Conservation (phyloP, 2,113 vertebrate species). For the Symphodus melops region DNA sequence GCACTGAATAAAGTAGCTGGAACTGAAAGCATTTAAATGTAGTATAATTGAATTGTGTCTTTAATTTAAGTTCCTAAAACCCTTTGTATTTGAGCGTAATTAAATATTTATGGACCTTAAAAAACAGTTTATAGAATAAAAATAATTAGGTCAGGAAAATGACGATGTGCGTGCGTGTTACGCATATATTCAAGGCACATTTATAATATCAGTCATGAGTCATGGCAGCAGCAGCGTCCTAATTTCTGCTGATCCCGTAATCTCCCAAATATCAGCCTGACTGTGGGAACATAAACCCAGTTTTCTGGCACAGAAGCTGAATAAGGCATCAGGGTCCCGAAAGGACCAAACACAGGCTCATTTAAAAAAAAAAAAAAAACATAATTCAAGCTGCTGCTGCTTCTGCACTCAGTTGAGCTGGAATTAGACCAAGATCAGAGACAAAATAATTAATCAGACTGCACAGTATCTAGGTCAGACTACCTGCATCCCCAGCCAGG, state of each 20-base stretch:
- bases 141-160: not conserved
- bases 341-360: conserved; percentile 28
- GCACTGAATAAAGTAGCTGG: no score
- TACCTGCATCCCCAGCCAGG: conserved; percentile 35
- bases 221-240: conserved; percentile 46
- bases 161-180: not conserved
- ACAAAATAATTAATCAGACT: conserved; percentile 56
- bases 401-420: conserved; percentile 21
- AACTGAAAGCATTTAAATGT: no score
- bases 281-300: conserved; percentile 50
- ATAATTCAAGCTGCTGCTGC: conserved; percentile 41
- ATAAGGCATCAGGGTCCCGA: conserved; percentile 31
- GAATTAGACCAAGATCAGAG: conserved; percentile 51
- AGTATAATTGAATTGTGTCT: no score
- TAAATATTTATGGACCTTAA: not conserved
- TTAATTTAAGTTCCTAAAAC: no score
- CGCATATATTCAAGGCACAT: conserved; percentile 2
- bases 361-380: not conserved
- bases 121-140: not conserved
- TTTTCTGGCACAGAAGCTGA: conserved; percentile 44
- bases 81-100: no score
- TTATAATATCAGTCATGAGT: conserved; percentile 45
- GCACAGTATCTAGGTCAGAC: conserved; percentile 53
- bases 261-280: conserved; percentile 50
- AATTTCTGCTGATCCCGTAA: conserved; percentile 74